Conservation (phyloP, 2,888 invertebrate genomes). For the Drosophila quasianomalipes region DNA sequence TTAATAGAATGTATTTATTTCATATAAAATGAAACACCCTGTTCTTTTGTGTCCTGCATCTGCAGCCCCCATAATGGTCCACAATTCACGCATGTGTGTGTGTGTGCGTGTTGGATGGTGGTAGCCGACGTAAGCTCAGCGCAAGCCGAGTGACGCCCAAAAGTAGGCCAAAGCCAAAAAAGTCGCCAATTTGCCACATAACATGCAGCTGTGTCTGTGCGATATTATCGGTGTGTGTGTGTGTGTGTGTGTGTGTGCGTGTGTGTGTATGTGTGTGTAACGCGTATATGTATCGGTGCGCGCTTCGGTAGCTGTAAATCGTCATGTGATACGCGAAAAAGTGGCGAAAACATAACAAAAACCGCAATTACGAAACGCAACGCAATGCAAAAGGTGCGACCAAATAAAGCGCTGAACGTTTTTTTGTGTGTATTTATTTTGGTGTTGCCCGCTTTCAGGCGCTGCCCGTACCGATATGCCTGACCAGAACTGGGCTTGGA, state of each 20-base stretch:
- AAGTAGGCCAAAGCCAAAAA: slow-evolving; percentile 61
- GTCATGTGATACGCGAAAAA: slow-evolving; percentile 56
- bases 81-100: slow-evolving; percentile 10
- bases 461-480: slow-evolving; percentile 40
- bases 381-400: slow-evolving; percentile 59
- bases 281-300: slow-evolving; percentile 13
- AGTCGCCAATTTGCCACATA: slow-evolving; percentile 44
- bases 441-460: slow-evolving; percentile 38
- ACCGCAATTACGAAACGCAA: slow-evolving; percentile 58
- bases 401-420: slow-evolving; percentile 2
- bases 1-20: background rate
- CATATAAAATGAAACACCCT: slow-evolving; percentile 26
- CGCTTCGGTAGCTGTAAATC: slow-evolving; percentile 19
- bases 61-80: slow-evolving; percentile 27
- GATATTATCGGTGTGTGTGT: slow-evolving; percentile 1
- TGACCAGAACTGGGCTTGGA: slow-evolving; percentile 23
- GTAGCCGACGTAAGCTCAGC: slow-evolving; percentile 24
- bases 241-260: slow-evolving; percentile 1
- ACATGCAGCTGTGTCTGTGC: slow-evolving; percentile 29
- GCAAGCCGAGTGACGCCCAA: slow-evolving; percentile 56
- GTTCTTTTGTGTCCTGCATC: slow-evolving; percentile 18
- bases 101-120: slow-evolving; percentile 20
- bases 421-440: slow-evolving; percentile 29
- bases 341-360: slow-evolving; percentile 44
- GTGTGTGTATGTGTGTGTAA: slow-evolving; percentile 2